Percentiles rank a stretch among this genome's conserved stretches.
phyloP scores from a whole-genome alignment of 2,797 vertebrate species.

The Odontamblyopus lacepedii region DNA sequence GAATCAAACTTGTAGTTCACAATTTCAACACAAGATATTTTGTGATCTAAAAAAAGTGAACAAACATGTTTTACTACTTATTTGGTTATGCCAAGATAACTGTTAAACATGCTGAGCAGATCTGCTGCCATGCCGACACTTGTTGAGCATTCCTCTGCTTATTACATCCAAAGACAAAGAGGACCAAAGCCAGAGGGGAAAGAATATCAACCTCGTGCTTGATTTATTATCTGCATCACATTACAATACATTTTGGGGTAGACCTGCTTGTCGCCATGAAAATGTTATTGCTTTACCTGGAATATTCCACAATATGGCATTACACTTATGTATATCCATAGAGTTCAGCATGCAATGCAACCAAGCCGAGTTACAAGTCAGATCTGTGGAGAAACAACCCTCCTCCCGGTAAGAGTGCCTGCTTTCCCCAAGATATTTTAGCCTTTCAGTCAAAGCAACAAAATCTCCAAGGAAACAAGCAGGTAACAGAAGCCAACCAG shows the following conservation, averaged over 20 bases:
- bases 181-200: constrained; percentile 20
- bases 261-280: not conserved
- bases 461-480: not conserved
- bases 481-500: not conserved
- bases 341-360: not conserved
- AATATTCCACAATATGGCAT: not conserved
- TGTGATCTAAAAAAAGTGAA: constrained; percentile 75
- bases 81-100: not conserved
- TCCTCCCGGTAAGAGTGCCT: not conserved
- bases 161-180: constrained; percentile 34
- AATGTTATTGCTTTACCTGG: not conserved
- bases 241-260: not conserved
- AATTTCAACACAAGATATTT: constrained; percentile 84
- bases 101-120: constrained; percentile 18
- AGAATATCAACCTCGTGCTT: constrained; percentile 1
- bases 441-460: not conserved
- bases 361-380: not conserved
- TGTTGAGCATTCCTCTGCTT: constrained; percentile 35
- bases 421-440: not conserved
- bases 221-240: not conserved
- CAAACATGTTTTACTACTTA: not conserved
- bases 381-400: not conserved
- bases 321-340: not conserved
- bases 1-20: constrained; percentile 96
- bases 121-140: constrained; percentile 4